Evolutionary conservation across 2,113 vertebrate species (phyloP).

Genomic region (Furnarius figulus): DNA sequence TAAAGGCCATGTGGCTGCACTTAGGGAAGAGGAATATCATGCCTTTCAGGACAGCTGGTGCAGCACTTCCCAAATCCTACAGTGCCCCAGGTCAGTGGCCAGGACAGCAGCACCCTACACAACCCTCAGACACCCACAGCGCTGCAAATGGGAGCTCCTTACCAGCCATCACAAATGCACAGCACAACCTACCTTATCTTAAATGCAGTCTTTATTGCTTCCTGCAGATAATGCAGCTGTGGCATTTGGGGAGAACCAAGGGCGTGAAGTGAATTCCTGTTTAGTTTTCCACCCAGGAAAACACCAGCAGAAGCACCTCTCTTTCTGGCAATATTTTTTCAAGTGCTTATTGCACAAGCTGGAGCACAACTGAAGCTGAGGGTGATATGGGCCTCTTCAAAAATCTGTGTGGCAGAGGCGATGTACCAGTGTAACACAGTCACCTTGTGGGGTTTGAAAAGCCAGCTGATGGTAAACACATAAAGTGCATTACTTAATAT

Average conservation of each 20-base stretch:
- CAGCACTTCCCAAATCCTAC: neutral
- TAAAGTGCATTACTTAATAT: neutral
- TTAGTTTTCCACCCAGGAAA: neutral
- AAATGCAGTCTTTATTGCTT: neutral
- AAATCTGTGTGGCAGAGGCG: neutral
- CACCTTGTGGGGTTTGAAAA: neutral
- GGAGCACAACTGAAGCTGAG: neutral
- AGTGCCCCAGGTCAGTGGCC: neutral
- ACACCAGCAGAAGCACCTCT: neutral
- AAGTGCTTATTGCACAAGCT: neutral
- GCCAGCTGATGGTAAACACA: neutral
- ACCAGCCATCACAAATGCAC: neutral
- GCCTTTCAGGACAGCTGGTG: neutral
- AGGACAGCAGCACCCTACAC: neutral
- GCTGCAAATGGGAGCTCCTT: neutral
- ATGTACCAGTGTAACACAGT: neutral
- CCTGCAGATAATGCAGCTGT: neutral
- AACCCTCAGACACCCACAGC: fast-evolving
- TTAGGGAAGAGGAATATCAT: neutral
- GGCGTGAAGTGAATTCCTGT: neutral
- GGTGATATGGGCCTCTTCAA: neutral
- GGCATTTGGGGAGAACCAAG: neutral
- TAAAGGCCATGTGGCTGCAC: neutral
- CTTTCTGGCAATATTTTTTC: neutral
- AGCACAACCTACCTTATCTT: neutral